Conservation (phyloP, 1,140 invertebrate species). For the Papilio polyxenes region DNA sequence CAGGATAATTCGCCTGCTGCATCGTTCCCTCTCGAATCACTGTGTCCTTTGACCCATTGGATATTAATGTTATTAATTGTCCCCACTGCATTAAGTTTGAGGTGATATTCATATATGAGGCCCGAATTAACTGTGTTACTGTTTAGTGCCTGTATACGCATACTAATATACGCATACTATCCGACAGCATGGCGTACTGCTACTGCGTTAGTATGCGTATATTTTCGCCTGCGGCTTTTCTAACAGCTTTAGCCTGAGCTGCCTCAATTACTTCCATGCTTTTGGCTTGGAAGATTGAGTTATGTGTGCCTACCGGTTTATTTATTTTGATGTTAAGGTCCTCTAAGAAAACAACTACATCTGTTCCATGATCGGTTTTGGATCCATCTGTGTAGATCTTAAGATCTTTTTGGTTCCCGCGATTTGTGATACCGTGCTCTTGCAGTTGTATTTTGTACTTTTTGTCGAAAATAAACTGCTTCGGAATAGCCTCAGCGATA, state of each 20-base stretch:
- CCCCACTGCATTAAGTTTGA: neutral
- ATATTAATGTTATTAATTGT: neutral
- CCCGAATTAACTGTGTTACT: neutral
- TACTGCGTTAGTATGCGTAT: no score
- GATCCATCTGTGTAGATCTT: neutral
- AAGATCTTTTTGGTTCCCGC: neutral
- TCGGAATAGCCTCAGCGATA: neutral
- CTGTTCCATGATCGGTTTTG: slow-evolving; percentile 3
- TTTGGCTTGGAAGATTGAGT: slow-evolving; percentile 27
- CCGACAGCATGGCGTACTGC: no score
- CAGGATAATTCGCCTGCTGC: neutral
- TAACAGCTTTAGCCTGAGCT: no score
- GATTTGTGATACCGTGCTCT: no score
- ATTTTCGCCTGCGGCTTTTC: no score
- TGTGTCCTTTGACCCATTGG: neutral
- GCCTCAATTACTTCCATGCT: no score
- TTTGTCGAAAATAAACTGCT: neutral
- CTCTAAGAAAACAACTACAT: neutral
- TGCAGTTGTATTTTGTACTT: no score
- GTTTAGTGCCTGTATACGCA: slow-evolving; percentile 5
- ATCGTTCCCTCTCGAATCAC: neutral
- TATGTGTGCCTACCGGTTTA: neutral
- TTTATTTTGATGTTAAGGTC: slow-evolving; percentile 34
- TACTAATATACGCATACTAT: no score
- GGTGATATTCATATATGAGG: neutral